Evolutionary conservation across 2,113 vertebrate species (phyloP), one percentile per base, ranked within the genome.

Genomic region (Cephalopholis sonnerati): DNA sequence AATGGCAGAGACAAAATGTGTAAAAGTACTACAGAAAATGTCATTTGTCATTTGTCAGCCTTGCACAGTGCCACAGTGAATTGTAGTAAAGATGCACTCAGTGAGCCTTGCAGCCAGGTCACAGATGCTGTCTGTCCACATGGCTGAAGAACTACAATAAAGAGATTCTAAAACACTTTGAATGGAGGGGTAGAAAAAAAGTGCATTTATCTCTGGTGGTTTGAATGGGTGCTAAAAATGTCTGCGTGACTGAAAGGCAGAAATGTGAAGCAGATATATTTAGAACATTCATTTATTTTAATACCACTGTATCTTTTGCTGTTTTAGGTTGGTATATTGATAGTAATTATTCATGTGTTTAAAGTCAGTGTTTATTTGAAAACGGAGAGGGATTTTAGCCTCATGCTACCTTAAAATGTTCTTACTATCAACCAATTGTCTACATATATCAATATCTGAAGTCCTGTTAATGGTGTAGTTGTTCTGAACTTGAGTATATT

Each of bases 121-220:
- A 62, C 62, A 77, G 55, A 82, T 55, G 57, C 29, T 67, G 36
- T 24, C 41, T 22, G 80, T 83, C 76, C 54, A 81, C 72, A 77
- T 74, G 75, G 54, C 48, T 81, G 84, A 74, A 78, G 53, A 83
- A 78, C 61, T 29, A 86, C 48, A 90, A 88, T 86, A 32, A 50
- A 61, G 13, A 48, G 48, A 36, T 36, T 51, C 24, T 63, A 25
- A 62, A 72, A 59, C 24, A 15, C 58, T 81, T 64, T 66, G 53
- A 83, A 77, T 57, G 50, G 44, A 53, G 24, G 9, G 17, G 20
- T 7, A 66, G 22, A 41, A 68, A 51, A 58, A 48, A 18, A 18
- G 22, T 17, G 18, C 48, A 24, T 41, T 24, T 75, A 29, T 72
- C 48, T 67, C 48, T 70, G 36, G 24, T 71, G 74, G 48, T 62